A percentile compares a stretch with the other conserved stretches of the same genome.
Conservation (phyloP, 2,797 vertebrate species). For the Paguma larvata region DNA sequence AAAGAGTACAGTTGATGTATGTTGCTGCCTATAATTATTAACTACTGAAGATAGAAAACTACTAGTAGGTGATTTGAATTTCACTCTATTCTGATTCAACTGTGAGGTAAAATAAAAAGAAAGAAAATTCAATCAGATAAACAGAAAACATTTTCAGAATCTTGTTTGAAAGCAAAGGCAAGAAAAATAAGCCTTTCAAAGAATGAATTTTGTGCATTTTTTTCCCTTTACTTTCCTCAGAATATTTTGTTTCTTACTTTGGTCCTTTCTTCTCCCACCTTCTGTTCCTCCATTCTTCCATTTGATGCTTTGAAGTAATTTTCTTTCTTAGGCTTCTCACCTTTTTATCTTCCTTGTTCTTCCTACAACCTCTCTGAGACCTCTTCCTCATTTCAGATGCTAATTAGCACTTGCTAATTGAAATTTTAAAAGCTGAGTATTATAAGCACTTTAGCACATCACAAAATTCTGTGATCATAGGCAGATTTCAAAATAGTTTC, state of each 20-base stretch:
- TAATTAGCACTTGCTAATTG: constrained; percentile 82
- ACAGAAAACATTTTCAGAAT: background rate
- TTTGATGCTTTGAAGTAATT: background rate
- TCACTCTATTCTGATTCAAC: background rate
- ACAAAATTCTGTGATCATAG: constrained; percentile 73
- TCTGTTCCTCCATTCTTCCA: background rate
- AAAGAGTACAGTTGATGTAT: background rate
- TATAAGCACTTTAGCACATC: constrained; percentile 66
- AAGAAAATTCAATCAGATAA: background rate
- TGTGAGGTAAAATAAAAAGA: background rate
- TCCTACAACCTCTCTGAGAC: constrained; percentile 40
- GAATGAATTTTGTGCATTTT: background rate
- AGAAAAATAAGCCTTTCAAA: background rate
- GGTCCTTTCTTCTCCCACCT: background rate
- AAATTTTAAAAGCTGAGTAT: constrained; percentile 74
- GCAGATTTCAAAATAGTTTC: constrained; percentile 79
- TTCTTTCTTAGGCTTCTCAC: background rate
- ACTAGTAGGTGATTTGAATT: background rate
- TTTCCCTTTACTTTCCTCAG: background rate
- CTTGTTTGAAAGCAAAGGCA: background rate
- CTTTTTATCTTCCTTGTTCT: constrained; percentile 16
- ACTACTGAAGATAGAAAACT: constrained; percentile 3
- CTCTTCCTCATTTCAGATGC: constrained; percentile 62
- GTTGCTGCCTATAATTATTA: background rate
- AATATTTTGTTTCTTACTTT: background rate